Evolutionary conservation across 2,113 vertebrate species (phyloP).

Genomic region (Ailurus styani): DNA sequence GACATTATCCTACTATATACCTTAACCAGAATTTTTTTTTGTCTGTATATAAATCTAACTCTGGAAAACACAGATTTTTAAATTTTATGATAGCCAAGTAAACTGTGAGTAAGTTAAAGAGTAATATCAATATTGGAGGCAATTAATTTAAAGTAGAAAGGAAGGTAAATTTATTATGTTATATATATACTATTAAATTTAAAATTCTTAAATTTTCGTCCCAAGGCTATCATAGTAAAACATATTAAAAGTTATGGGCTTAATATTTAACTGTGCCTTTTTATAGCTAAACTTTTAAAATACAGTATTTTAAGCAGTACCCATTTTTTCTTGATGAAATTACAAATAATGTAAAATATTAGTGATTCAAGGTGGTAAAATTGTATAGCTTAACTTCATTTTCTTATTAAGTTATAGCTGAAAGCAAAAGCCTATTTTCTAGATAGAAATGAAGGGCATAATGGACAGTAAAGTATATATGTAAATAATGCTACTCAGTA

Average conservation of each 20-base stretch:
- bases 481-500: slow-evolving; percentile 30
- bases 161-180: slow-evolving; percentile 8
- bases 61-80: neutral
- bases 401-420: slow-evolving; percentile 25
- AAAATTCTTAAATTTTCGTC: slow-evolving; percentile 6
- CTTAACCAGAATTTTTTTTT: neutral
- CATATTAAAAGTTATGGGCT: slow-evolving; percentile 13
- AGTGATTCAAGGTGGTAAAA: slow-evolving; percentile 15
- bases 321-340: slow-evolving; percentile 14
- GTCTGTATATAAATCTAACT: neutral
- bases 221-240: neutral
- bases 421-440: slow-evolving; percentile 34
- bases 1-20: neutral
- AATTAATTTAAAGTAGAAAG: slow-evolving; percentile 42
- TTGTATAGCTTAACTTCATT: slow-evolving; percentile 13
- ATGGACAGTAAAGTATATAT: slow-evolving; percentile 27
- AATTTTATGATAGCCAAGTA: neutral
- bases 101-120: slow-evolving; percentile 11
- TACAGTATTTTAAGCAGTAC: neutral
- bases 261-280: slow-evolving; percentile 37
- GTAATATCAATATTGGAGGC: neutral
- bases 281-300: slow-evolving; percentile 26
- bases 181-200: slow-evolving; percentile 5
- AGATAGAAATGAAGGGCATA: slow-evolving; percentile 7
- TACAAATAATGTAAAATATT: slow-evolving; percentile 39